Percentiles rank a stretch among this genome's conserved stretches.
These are phyloP conservation scores for Tetrao urogallus DNA, from an alignment of 2,113 vertebrate species.

Conservation along the genomic window DNA sequence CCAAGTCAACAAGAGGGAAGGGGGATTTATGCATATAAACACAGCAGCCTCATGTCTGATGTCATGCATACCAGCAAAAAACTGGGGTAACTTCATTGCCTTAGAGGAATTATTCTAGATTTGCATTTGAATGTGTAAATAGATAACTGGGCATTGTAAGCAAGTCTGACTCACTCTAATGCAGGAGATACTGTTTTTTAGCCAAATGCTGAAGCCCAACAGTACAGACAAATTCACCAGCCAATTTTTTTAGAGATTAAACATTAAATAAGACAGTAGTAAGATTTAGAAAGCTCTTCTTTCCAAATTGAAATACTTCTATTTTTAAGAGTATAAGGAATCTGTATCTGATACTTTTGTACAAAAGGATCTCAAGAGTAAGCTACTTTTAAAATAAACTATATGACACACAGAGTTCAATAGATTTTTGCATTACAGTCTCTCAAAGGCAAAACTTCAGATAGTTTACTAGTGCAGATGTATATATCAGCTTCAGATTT, in stretches of 20 bases:
- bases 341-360: neutral
- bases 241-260: neutral
- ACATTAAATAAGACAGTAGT: neutral
- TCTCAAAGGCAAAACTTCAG: neutral
- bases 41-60: neutral
- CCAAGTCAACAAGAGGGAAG: neutral
- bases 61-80: neutral
- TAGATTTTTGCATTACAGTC: neutral
- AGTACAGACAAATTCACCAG: neutral
- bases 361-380: neutral
- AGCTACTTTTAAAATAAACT: neutral
- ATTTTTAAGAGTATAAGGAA: neutral
- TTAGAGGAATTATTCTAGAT: neutral
- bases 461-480: neutral
- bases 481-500: slow-evolving; percentile 28
- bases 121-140: neutral
- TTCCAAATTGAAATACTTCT: neutral
- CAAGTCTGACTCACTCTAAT: neutral
- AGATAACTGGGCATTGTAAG: neutral
- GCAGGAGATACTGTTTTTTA: neutral
- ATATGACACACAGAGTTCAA: neutral
- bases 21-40: neutral
- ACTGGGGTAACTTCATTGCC: neutral
- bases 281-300: neutral
- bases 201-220: neutral